Base-by-base conservation (phyloP, 2,797 vertebrate species). In the Epinephelus malabaricus region DNA sequence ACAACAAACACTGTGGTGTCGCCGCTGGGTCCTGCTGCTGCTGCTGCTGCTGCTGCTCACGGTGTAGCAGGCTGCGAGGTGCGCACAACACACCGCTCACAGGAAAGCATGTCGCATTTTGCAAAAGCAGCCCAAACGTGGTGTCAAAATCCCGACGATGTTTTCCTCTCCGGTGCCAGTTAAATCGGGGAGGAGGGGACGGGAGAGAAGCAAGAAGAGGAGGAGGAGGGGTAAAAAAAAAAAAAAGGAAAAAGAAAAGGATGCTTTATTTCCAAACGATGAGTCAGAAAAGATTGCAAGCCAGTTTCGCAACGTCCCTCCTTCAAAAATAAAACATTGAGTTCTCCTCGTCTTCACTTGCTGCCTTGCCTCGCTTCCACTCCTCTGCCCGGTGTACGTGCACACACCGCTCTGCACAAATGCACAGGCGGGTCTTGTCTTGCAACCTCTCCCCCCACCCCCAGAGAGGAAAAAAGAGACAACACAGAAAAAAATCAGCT, bases 261-360 rank as follows among this genome's bases (percentile, higher is more conserved):
- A 82, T 86, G 87, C 79, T 90, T 85, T 88, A 92, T 90, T 86
- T 92, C 90, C 92, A 86, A 87, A 62, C 79, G 85, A 92, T 94
- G 94, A 95, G 94, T 95, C 95, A 92, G 90, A 93, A 79, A 95
- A 94, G 91, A 93, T 82, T 82, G 80, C 81, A 21, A 84, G 89
- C 85, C 82, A 85, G 94, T 96, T 96, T 94, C 91, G 90, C 92
- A 93, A 94, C 83, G 92, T 89, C 85, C 87, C 85, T 90, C 88
- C 89, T 89, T 86, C 80, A 78, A 82, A 92, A 93, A 92, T 84
- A 87, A 93, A 91, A 88, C 86, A 64, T 64, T 46, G 63, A 49
- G 76, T 71, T 72, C 81, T 75, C 65, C 60, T 71, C 80, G 78
- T 51, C 79, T 88, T 75, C 84, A 81, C 86, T 83, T 74, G 70